These are phyloP conservation scores for Collichthys lucidus DNA, from an alignment of 2,113 vertebrate genomes.

Conservation along the genomic window DNA sequence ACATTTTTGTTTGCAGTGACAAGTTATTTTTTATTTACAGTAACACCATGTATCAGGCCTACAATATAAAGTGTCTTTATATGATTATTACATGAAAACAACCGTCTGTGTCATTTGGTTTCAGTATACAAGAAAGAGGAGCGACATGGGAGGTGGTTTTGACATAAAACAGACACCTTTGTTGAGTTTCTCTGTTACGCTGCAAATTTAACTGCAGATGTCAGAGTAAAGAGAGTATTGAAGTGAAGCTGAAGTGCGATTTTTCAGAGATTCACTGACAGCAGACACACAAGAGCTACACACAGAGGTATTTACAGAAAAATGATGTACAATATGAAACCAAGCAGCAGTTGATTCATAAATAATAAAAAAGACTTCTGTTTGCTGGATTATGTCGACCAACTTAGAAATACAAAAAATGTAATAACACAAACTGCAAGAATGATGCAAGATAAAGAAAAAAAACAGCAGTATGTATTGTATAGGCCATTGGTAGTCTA, in stretches of 20 bases:
- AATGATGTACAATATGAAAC: background rate
- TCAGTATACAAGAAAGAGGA: background rate
- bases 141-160: constrained; percentile 10
- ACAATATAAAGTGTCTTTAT: background rate
- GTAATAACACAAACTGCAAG: background rate
- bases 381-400: background rate
- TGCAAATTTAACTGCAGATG: background rate
- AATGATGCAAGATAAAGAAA: background rate
- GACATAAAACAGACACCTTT: background rate
- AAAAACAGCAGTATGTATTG: background rate
- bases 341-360: background rate
- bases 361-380: background rate
- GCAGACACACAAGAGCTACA: background rate
- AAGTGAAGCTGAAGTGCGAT: background rate
- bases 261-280: background rate
- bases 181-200: background rate
- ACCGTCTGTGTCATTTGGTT: background rate
- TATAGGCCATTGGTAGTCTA: constrained; percentile 50
- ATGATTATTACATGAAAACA: background rate
- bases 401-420: constrained; percentile 12
- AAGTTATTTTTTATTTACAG: background rate
- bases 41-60: background rate
- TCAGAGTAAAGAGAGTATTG: background rate
- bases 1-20: too few relatives aligned
- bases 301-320: background rate